phyloP scores from a whole-genome alignment of 2,888 invertebrate species.

The Allolobophora icterica region DNA sequence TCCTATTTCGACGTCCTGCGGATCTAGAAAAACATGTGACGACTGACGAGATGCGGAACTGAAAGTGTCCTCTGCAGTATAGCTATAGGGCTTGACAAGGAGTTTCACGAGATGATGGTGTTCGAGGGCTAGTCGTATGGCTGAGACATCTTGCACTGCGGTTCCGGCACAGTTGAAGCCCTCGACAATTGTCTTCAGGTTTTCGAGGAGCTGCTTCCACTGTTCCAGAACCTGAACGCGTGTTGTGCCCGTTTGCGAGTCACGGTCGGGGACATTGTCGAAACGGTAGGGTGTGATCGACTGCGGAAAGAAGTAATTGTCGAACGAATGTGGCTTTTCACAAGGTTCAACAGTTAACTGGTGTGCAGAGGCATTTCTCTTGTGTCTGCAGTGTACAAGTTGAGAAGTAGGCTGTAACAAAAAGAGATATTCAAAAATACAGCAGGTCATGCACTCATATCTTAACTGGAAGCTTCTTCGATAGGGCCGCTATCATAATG shows the following conservation, averaged over 20 bases:
- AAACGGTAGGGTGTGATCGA: constrained; percentile 6
- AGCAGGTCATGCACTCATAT: not conserved
- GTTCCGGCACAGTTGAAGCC: not conserved
- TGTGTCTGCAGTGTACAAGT: not conserved
- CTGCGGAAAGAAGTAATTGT: not conserved
- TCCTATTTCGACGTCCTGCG: not conserved
- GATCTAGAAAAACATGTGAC: not conserved
- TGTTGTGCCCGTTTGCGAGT: not conserved
- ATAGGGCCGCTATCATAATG: too few relatives aligned
- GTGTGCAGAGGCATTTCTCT: not conserved
- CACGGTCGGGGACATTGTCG: not conserved
- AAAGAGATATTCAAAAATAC: not conserved
- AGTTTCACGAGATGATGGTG: not conserved
- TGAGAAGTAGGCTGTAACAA: not conserved
- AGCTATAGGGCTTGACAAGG: constrained; percentile 15
- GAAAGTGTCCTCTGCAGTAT: not conserved
- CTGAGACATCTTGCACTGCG: not conserved
- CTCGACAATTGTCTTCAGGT: not conserved
- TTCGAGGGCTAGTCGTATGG: not conserved
- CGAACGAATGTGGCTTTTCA: not conserved
- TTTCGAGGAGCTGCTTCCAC: constrained; percentile 12
- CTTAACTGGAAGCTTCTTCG: not conserved
- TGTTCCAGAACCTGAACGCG: not conserved
- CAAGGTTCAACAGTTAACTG: not conserved
- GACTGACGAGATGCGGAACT: not conserved